Base-by-base conservation (phyloP, 2,113 vertebrate genomes). In the Labeo catla region DNA sequence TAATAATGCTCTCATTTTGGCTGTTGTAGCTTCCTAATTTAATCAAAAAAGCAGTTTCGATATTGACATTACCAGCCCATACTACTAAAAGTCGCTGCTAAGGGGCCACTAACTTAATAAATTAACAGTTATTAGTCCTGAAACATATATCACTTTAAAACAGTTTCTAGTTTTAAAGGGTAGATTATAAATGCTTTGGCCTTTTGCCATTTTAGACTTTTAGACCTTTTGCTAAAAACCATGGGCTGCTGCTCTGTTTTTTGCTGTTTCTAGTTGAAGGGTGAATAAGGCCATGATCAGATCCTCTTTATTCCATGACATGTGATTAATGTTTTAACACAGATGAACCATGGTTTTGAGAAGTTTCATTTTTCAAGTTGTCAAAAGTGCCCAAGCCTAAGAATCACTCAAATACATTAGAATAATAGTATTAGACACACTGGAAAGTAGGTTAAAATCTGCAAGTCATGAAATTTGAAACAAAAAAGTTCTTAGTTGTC, bases 401-500 rank as follows among this genome's bases (percentile, higher is more conserved):
- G 73, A 28, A 74, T 74, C 70, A 74, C 70, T 21, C 19, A n/a
- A 15, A 50, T 76, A 8, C 72, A 76, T 49, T 76, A 50, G n/a
- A 74, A 49, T 50, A 45, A 10, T 21, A 21, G 39, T 4, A 72
- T 49, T 49, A 76, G 72, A 28, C 45, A 50, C 28, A 52, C 74
- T 19, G 45, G 15, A 43, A 84, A 79, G 66, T 73, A 28, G 36
- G 3, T 68, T 66, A 87, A 59, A 89, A 86, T 73, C 84, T 89
- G 87, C 91, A 89, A 93, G 92, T 93, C 92, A 93, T 89, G 87
- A 85, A 87, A 88, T 87, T 65, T 23, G 81, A 84, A 72, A 81
- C 70, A 8, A 76, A 86, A 83, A 82, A 90, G 91, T 89, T 90
- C 89, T 88, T 86, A 83, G 84, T 83, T 84, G 91, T 90, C 66